Evolutionary conservation across 1,140 invertebrate species (phyloP).

Genomic region (Neotoxoptera formosana): DNA sequence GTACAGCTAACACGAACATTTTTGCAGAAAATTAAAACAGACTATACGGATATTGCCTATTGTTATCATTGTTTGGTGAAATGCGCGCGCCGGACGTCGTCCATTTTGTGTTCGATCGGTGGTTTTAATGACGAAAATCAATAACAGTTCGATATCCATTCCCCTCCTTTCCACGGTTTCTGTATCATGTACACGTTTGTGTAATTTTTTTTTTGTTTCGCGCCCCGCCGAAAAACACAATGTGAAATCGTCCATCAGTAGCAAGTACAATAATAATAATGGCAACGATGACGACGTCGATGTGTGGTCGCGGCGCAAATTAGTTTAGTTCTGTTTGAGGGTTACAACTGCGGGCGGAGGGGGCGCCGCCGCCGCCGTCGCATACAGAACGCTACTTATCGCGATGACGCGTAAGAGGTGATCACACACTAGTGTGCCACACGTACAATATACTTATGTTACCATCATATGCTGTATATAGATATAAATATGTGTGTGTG

Average conservation of each 20-base stretch:
- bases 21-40: neutral
- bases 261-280: conserved; percentile 17
- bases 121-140: conserved; percentile 53
- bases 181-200: neutral
- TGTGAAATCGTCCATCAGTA: conserved; percentile 50
- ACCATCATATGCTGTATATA: neutral
- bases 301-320: conserved; percentile 48
- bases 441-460: neutral
- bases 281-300: neutral
- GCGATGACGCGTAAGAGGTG: conserved; percentile 33
- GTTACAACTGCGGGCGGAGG: neutral
- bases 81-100: neutral
- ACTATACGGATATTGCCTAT: neutral
- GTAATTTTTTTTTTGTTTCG: conserved; percentile 24
- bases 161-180: neutral
- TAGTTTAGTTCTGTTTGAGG: conserved; percentile 51
- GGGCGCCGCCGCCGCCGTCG: neutral
- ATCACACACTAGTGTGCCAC: neutral
- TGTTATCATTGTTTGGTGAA: neutral
- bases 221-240: conserved; percentile 39
- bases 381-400: conserved; percentile 44
- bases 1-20: neutral
- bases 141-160: conserved; percentile 32
- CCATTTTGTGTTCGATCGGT: conserved; percentile 20
- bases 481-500: neutral